A percentile compares a stretch with the other conserved stretches of the same genome.
These are phyloP conservation scores for Pelecanus crispus DNA, from an alignment of 2,113 vertebrate genomes.

Conservation along the genomic window DNA sequence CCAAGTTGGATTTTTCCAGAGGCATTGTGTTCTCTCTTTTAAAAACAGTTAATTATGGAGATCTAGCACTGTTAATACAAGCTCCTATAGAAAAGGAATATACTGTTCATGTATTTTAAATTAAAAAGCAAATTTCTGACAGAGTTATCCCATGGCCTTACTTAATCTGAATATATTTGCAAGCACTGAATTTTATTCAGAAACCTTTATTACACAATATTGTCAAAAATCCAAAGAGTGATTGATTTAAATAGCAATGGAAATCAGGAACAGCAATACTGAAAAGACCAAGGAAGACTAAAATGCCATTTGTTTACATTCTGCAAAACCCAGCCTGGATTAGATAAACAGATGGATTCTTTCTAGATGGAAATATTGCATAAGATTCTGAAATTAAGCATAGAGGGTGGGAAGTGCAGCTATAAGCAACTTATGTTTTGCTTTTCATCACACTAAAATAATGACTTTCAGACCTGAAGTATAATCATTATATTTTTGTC, in stretches of 20 bases:
- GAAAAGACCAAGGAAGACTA: constrained; percentile 17
- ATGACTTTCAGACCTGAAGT: not conserved
- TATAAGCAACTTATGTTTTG: constrained; percentile 19
- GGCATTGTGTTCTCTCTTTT: not conserved
- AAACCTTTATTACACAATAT: constrained; percentile 23
- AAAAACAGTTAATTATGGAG: constrained; percentile 6
- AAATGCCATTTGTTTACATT: constrained; percentile 68
- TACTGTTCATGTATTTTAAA: not conserved
- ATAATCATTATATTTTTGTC: constrained; percentile 4
- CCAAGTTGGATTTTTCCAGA: constrained; percentile 44
- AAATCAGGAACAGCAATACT: not conserved
- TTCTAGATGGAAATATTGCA: constrained; percentile 21
- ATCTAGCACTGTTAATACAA: not conserved
- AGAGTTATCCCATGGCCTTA: not conserved
- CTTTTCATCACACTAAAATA: constrained; percentile 6
- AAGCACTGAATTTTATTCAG: not conserved
- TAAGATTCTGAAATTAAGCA: constrained; percentile 26
- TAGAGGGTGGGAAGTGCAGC: not conserved
- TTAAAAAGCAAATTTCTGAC: constrained; percentile 15
- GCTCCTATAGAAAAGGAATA: not conserved
- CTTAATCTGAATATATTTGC: not conserved
- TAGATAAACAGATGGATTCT: constrained; percentile 13
- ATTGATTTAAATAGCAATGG: constrained; percentile 7
- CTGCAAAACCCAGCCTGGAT: constrained; percentile 26
- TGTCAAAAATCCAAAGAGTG: constrained; percentile 16